Evolutionary conservation across 2,113 vertebrate species (phyloP).

Genomic region (Diadophis punctatus): DNA sequence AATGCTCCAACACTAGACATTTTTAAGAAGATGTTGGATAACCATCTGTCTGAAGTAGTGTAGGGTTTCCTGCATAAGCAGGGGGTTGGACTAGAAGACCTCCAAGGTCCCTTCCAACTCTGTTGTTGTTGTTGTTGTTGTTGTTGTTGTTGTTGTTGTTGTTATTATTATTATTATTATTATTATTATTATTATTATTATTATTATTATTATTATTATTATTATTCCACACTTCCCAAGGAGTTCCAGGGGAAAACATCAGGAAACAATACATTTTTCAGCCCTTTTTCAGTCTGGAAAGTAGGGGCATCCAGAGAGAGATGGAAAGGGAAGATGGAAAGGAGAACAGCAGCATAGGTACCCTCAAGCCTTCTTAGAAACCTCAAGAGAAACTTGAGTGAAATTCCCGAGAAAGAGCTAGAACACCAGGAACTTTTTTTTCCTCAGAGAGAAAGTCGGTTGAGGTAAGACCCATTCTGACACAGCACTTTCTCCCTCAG

Average conservation of each 20-base stretch:
- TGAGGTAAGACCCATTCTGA: not conserved
- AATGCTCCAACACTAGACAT: too few species aligned
- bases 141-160: too few species aligned
- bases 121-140: too few species aligned
- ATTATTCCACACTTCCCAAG: not conserved
- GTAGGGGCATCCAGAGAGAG: not conserved
- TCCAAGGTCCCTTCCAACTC: too few species aligned
- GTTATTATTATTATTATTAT: too few species aligned
- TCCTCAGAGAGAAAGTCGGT: not conserved
- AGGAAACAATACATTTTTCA: not conserved
- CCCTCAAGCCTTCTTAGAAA: not conserved
- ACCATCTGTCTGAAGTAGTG: too few species aligned
- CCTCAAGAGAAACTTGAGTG: not conserved
- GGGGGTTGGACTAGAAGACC: too few species aligned
- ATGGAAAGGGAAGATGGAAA: not conserved
- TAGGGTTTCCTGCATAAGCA: too few species aligned
- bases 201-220: too few species aligned
- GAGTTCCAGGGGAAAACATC: not conserved
- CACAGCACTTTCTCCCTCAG: too few species aligned
- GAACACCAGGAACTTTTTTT: not conserved
- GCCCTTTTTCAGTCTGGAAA: not conserved
- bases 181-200: too few species aligned
- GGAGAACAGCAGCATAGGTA: not conserved
- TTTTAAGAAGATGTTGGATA: too few species aligned
- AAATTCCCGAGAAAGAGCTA: not conserved